Evolutionary conservation across 2,888 invertebrate genomes (phyloP).

Genomic region (Dryocosmus kuriphilus): DNA sequence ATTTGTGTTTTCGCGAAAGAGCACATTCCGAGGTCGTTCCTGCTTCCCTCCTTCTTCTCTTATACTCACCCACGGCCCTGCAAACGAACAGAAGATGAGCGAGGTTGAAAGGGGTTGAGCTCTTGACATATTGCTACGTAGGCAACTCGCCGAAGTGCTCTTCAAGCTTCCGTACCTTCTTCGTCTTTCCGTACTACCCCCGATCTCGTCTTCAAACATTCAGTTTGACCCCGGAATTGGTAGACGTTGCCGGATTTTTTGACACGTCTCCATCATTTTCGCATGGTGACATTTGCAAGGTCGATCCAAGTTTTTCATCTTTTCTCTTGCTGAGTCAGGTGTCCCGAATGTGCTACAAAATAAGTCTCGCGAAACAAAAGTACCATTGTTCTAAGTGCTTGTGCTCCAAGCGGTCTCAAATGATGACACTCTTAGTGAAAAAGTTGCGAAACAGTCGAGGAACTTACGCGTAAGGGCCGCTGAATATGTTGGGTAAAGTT

Average conservation of each 20-base stretch:
- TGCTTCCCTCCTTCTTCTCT: constrained; percentile 13
- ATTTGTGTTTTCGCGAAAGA: constrained; percentile 9
- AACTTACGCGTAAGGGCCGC: not conserved
- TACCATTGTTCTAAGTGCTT: constrained; percentile 6
- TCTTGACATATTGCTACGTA: constrained; percentile 76
- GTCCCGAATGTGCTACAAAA: not conserved
- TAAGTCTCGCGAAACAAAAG: not conserved
- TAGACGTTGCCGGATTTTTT: constrained; percentile 54
- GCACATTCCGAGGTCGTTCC: constrained; percentile 37
- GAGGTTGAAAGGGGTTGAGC: constrained; percentile 61
- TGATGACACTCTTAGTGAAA: constrained; percentile 13
- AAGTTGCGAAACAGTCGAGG: not conserved
- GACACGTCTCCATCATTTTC: constrained; percentile 41
- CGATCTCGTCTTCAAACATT: constrained; percentile 48
- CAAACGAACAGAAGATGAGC: constrained; percentile 43
- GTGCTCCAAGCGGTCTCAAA: constrained; percentile 25
- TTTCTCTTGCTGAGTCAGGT: not conserved
- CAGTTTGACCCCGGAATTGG: constrained; percentile 61
- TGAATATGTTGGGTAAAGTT: not conserved
- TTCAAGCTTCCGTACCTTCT: constrained; percentile 59
- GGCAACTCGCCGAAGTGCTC: constrained; percentile 73
- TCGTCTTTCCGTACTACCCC: constrained; percentile 47
- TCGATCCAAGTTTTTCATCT: not conserved
- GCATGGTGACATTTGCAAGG: constrained; percentile 12
- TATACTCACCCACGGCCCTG: constrained; percentile 9